phyloP scores from a whole-genome alignment of 2,797 vertebrate genomes.

The Cynopterus sphinx region DNA sequence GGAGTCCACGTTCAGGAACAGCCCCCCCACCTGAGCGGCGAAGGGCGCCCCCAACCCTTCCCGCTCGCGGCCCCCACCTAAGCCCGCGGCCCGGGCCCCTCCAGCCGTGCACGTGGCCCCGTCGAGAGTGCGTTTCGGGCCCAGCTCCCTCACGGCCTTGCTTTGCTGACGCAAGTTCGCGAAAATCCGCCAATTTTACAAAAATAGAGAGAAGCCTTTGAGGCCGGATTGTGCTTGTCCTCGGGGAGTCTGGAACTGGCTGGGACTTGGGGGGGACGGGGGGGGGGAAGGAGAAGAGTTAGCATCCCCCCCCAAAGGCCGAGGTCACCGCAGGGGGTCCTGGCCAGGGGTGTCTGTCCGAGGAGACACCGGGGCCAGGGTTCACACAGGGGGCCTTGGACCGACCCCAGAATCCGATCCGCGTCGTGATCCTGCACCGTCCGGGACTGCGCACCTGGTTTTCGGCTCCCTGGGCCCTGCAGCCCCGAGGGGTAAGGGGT shows the following conservation, averaged over 20 bases:
- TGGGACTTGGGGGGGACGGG: neutral
- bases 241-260: neutral
- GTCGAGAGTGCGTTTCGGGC: neutral
- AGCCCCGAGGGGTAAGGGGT: too few species aligned
- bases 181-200: neutral
- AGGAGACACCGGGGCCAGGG: accelerated
- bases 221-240: neutral
- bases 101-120: accelerated
- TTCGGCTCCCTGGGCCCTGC: neutral
- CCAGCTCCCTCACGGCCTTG: accelerated
- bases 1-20: neutral
- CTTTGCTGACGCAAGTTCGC: neutral
- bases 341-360: too few species aligned
- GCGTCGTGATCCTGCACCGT: too few species aligned
- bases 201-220: too few species aligned
- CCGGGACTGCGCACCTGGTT: neutral
- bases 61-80: accelerated
- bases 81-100: accelerated
- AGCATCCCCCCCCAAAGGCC: too few species aligned
- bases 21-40: accelerated
- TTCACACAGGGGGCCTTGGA: neutral
- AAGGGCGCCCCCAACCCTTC: neutral
- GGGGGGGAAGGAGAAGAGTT: neutral
- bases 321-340: accelerated
- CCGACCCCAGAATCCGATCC: neutral